Base-by-base conservation (phyloP, 2,888 invertebrate species). In the Torymus auratus region DNA sequence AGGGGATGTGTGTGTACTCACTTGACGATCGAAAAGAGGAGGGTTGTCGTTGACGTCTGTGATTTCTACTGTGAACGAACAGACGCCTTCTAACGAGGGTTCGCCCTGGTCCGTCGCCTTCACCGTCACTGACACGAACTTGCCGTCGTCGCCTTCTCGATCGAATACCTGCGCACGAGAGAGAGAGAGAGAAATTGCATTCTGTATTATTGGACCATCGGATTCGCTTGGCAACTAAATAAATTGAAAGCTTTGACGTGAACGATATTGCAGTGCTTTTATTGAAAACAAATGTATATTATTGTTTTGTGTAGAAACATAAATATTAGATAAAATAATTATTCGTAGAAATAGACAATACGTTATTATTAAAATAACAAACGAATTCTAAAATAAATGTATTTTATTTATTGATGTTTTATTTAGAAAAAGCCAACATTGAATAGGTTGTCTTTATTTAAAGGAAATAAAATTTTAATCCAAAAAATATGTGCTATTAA, bases 91-190 rank as follows among this genome's bases (percentile, higher is more conserved):
- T 85, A 99, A 91, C 0, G 98, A 97, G 0, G 99, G 98, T 90
- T 97, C 97, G n/a, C 99, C 99, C 90, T 98, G 97, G 93, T 99
- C 99, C 0, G 98, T 98, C 5, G 99, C 99, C 92, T 99, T 98
- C 0, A 99, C 97, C 0, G 98, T 99, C 5, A 98, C 97, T 0
- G 97, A 97, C 7, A 98, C 98, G 91, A 98, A 98, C 92, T 98
- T 97, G 11, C 98, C 98, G 90, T 98, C 98, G 86, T 99, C 98
- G 0, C 98, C 98, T 92, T 99, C 99, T 82, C 98, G 94, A 92
- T 99, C 98, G 90, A 99, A 98, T 23, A 98, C 97, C 93, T 93
- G 83, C 41, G 41, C 41, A 41, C 41, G 41, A 41, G 41, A 41
- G 0, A 85, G 41, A 41, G 41, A 41, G 0, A 85, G 86, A 68